phyloP scores from a whole-genome alignment of 2,797 vertebrate species.

The Pipistrellus kuhlii region DNA sequence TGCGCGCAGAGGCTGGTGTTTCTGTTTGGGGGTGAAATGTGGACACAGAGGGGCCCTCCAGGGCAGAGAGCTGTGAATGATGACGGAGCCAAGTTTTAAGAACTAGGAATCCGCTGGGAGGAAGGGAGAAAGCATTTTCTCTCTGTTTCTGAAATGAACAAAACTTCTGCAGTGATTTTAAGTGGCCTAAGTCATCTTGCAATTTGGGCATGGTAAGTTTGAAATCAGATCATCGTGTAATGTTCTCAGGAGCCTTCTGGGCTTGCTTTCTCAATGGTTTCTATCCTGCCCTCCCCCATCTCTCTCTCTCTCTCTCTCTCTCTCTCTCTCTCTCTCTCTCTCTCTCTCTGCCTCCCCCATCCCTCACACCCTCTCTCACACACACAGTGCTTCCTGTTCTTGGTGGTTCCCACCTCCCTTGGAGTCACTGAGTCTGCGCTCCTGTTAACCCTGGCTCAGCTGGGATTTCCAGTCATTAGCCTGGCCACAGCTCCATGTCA shows the following conservation, averaged over 20 bases:
- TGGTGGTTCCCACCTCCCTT: neutral
- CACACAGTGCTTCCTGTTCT: neutral
- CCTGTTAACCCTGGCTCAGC: neutral
- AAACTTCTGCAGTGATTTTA: neutral
- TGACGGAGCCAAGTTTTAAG: neutral
- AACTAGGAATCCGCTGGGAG: neutral
- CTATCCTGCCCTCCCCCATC: neutral
- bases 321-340: too few species aligned
- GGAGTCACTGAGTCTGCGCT: neutral
- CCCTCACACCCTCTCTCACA: neutral
- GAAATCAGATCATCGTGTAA: conserved; percentile 10
- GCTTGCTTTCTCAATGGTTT: neutral
- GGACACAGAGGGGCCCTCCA: neutral
- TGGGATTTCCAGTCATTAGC: neutral
- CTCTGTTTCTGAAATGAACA: conserved; percentile 9
- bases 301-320: too few species aligned
- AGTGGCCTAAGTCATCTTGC: neutral
- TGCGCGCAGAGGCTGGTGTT: neutral
- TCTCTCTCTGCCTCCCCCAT: too few species aligned
- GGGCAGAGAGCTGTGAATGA: neutral
- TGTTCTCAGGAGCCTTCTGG: neutral
- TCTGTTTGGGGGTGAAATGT: neutral
- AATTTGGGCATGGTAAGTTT: neutral
- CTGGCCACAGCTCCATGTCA: neutral
- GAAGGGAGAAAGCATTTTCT: neutral